Evolutionary conservation across 2,797 vertebrate genomes (phyloP).

Genomic region (Lacerta agilis): DNA sequence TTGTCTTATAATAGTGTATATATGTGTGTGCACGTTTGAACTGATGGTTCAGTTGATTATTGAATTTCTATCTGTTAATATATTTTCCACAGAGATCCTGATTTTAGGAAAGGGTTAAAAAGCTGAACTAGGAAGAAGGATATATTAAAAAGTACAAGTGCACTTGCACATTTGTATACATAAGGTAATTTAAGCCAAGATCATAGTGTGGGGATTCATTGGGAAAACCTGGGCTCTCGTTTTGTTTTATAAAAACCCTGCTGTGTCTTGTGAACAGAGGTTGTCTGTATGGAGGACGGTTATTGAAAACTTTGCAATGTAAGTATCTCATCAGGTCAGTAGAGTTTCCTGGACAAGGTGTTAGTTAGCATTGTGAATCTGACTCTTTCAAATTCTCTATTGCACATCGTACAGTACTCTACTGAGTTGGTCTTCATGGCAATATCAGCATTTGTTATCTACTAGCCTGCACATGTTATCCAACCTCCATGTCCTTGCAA

Average conservation of each 20-base stretch:
- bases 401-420: not conserved
- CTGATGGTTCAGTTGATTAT: not conserved
- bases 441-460: not conserved
- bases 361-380: rapidly evolving
- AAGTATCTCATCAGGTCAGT: not conserved
- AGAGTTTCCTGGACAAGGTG: not conserved
- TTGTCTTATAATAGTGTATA: too few relatives aligned
- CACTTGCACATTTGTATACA: not conserved
- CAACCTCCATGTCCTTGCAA: constrained; percentile 4
- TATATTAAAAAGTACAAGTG: not conserved
- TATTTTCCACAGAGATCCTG: not conserved
- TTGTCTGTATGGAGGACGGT: constrained; percentile 4
- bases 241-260: not conserved
- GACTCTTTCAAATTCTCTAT: not conserved
- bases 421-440: not conserved
- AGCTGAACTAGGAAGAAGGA: not conserved
- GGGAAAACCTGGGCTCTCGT: not conserved
- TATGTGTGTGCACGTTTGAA: not conserved
- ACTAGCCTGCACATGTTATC: not conserved
- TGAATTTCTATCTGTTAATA: not conserved
- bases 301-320: constrained; percentile 21
- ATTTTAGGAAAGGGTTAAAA: constrained; percentile 1
- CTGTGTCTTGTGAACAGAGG: constrained; percentile 28
- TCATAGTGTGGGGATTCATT: not conserved
- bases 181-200: constrained; percentile 16